Base-by-base conservation (phyloP, 2,113 vertebrate species). In the Hippocampus mohnikei region DNA sequence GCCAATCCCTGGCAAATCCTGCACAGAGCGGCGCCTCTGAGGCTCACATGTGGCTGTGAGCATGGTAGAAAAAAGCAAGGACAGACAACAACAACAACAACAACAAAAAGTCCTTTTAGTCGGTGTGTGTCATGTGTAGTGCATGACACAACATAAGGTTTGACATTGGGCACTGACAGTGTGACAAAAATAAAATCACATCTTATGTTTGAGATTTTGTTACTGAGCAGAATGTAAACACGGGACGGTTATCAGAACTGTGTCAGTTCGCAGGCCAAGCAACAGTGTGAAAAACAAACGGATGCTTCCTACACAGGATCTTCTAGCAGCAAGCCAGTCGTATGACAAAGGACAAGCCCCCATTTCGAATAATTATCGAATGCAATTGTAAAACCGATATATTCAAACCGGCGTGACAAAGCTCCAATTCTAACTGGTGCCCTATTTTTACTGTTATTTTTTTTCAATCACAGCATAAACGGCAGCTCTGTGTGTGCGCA, bases 21-120 rank as follows among this genome's bases (percentile, higher is more conserved):
- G 97, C 74, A 98, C 93, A 66, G 97, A 99, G 84, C 95, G 95
- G 61, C 96, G 95, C 87, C 97, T 95, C 91, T 96, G 95, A 67
- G 95, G 90, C 70, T 97, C 96, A 62, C 94, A 96, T 80, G 94
- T 93, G 91, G 94, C 92, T 92, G 87, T 85, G 82, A 86, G 84
- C 27, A 65, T 33, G 65, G 65, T 16, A 50, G 25, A 53, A 87
- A 80, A 78, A 88, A 68, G n/a, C 73, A 81, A 50, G 25, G 53
- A 87, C 80, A 78, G 88, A 68, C 79, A 27, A 20, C 8, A 13
- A 11, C 33, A 7, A 18, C 8, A 60, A 18, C 0, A 16, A 33
- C 16, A 23, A n/a, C n/a, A 56, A 10, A n/a, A 25, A 44, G 42
- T 25, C 55, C 12, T 58, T 27, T 27, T 27, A 58, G 23, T 27